A percentile compares a stretch with the other conserved stretches of the same genome.
Evolutionary conservation across 2,888 invertebrate species (phyloP).

Genomic region (Omphaloscelis lunosa): DNA sequence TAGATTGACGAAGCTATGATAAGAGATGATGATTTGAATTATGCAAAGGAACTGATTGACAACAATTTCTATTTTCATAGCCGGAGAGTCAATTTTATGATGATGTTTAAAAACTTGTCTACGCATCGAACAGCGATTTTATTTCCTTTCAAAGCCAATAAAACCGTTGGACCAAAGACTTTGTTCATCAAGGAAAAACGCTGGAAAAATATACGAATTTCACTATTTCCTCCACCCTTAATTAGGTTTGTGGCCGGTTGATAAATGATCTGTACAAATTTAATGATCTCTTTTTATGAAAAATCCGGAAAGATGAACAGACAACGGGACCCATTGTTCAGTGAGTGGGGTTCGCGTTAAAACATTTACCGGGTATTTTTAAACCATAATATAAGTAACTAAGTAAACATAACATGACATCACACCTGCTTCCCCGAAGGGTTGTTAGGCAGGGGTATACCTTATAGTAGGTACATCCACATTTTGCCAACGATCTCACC

Average conservation of each 20-base stretch:
- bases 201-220: conserved; percentile 54
- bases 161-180: conserved; percentile 46
- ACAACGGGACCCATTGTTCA: conserved; percentile 60
- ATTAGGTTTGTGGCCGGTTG: conserved; percentile 63
- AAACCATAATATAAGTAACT: not conserved
- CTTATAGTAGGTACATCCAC: not conserved
- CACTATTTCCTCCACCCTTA: conserved; percentile 58
- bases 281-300: conserved; percentile 68
- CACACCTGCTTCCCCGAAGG: not conserved
- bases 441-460: no score
- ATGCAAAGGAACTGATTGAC: not conserved
- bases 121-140: conserved; percentile 40
- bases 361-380: conserved; percentile 42
- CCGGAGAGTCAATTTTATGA: conserved; percentile 44
- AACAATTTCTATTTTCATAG: not conserved
- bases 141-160: conserved; percentile 48
- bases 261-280: conserved; percentile 74
- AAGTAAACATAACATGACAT: not conserved
- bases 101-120: conserved; percentile 39
- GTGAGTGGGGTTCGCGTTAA: conserved; percentile 27
- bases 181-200: conserved; percentile 31
- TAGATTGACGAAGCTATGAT: not conserved
- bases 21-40: not conserved
- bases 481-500: no score
- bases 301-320: conserved; percentile 62